Conservation (phyloP, 2,797 vertebrate genomes). For the Staurois parvus region DNA sequence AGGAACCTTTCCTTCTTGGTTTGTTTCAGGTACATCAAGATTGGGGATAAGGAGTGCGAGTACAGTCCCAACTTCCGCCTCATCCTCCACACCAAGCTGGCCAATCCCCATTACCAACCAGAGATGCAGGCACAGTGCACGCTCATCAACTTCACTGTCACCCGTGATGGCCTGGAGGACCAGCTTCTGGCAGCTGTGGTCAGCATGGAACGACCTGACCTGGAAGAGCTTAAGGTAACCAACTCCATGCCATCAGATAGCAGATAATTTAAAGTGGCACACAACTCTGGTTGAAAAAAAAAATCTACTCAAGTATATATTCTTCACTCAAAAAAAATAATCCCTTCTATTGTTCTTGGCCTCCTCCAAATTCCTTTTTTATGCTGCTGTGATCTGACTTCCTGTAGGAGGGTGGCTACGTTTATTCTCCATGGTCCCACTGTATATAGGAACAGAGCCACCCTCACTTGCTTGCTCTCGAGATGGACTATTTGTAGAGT, state of each 20-base stretch:
- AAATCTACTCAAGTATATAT: too few relatives aligned
- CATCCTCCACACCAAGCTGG: slow-evolving; percentile 94
- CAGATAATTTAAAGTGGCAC: too few relatives aligned
- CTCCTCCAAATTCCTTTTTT: too few relatives aligned
- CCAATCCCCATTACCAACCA: slow-evolving; percentile 94
- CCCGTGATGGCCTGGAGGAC: slow-evolving; percentile 89
- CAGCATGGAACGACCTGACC: slow-evolving; percentile 90
- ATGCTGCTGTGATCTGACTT: too few relatives aligned
- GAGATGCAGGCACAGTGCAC: slow-evolving; percentile 98
- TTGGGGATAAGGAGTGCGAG: slow-evolving; percentile 95
- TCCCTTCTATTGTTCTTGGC: too few relatives aligned
- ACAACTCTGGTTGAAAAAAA: too few relatives aligned
- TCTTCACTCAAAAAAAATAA: too few relatives aligned
- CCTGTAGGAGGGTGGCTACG: too few relatives aligned
- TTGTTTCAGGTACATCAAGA: slow-evolving; percentile 85
- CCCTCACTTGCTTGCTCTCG: too few relatives aligned
- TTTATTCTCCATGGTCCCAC: too few relatives aligned
- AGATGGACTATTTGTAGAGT: too few relatives aligned
- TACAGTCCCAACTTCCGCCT: slow-evolving; percentile 88
- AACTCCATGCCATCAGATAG: not conserved
- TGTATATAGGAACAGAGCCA: too few relatives aligned
- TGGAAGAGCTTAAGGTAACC: slow-evolving; percentile 91
- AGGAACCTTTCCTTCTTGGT: not conserved
- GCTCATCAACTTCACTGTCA: slow-evolving; percentile 94
- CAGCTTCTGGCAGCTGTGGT: slow-evolving; percentile 92